Percentiles rank a stretch among this genome's conserved stretches.
phyloP scores from a whole-genome alignment of 2,797 vertebrate genomes.

The Cyclopterus lumpus region DNA sequence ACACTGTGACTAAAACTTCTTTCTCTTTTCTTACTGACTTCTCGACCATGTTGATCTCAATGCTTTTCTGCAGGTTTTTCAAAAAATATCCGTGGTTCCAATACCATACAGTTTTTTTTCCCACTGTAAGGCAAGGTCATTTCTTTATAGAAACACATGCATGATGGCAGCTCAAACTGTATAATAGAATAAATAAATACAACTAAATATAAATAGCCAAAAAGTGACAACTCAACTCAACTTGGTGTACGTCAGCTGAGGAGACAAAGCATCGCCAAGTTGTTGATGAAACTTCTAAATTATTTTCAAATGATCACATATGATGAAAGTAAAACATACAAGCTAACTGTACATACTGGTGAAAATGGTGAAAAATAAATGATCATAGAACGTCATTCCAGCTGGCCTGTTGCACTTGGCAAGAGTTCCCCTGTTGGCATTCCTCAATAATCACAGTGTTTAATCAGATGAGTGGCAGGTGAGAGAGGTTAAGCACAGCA shows the following conservation, averaged over 20 bases:
- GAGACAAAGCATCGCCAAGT: background rate
- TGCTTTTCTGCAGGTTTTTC: no score
- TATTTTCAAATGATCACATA: background rate
- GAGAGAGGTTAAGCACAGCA: slow-evolving; percentile 67
- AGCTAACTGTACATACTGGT: background rate
- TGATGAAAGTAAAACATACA: slow-evolving; percentile 2
- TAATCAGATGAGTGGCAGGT: slow-evolving; percentile 74
- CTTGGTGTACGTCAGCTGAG: background rate
- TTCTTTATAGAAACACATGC: background rate
- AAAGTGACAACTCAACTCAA: background rate
- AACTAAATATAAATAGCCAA: background rate
- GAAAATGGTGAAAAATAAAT: slow-evolving; percentile 12
- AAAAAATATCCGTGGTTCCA: background rate
- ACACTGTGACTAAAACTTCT: background rate
- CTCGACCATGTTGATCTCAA: background rate
- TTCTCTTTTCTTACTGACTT: background rate
- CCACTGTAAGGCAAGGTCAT: background rate
- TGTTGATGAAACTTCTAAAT: background rate
- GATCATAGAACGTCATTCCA: slow-evolving; percentile 28
- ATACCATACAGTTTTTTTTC: no score
- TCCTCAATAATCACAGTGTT: slow-evolving; percentile 53
- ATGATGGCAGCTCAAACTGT: background rate
- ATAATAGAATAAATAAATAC: background rate
- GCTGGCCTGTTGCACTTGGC: slow-evolving; percentile 3
- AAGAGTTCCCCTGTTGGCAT: slow-evolving; percentile 38